Conservation (phyloP, 2,113 vertebrate genomes). For the Orycteropus afer region DNA sequence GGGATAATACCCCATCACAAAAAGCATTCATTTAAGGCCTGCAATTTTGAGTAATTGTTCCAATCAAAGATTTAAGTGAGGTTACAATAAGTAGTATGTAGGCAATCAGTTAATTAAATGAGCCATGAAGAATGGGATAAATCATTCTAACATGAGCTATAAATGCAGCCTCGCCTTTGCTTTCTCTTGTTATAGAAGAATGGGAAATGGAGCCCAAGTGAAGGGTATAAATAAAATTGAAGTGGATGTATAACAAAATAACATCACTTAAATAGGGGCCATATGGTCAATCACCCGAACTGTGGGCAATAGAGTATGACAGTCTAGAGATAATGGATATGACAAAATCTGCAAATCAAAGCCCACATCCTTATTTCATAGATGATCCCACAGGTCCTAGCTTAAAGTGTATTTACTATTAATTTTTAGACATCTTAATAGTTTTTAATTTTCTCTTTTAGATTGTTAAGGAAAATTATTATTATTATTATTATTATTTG, state of each 20-base stretch:
- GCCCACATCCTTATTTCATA: background rate
- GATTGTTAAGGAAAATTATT: background rate
- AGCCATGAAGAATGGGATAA: slow-evolving; percentile 37
- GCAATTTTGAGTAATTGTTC: slow-evolving; percentile 50
- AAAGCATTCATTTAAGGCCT: slow-evolving; percentile 42
- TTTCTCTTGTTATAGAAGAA: background rate
- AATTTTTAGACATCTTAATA: background rate
- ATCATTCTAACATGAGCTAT: background rate
- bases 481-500: background rate
- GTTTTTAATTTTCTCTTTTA: background rate
- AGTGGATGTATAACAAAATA: background rate
- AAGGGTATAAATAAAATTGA: background rate
- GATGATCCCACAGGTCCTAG: background rate
- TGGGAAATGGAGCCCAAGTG: background rate
- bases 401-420: background rate
- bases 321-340: background rate
- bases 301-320: background rate
- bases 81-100: slow-evolving; percentile 39
- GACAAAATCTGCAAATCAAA: background rate
- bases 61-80: slow-evolving; percentile 47
- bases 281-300: background rate
- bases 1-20: slow-evolving; percentile 9
- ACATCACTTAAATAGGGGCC: background rate
- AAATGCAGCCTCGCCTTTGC: background rate
- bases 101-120: slow-evolving; percentile 66